Evolutionary conservation across 2,888 invertebrate genomes (phyloP).

Genomic region (Octonoba sinensis): DNA sequence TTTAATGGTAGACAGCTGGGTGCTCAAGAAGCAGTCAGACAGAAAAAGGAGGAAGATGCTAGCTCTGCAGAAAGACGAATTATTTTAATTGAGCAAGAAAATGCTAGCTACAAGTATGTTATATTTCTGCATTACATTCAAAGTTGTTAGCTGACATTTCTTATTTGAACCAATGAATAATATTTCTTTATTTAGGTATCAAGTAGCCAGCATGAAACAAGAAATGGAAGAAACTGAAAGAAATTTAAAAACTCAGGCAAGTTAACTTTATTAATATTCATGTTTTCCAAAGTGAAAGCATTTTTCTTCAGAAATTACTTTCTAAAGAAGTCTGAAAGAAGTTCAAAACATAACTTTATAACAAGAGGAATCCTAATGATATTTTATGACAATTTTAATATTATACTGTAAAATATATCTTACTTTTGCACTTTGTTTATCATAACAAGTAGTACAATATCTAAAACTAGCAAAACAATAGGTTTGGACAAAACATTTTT

Average conservation of each 20-base stretch:
- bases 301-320: not conserved
- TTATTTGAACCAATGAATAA: too few species aligned
- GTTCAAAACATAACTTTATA: too few species aligned
- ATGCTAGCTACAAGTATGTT: slow-evolving; percentile 65
- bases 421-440: too few species aligned
- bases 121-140: too few species aligned
- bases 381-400: too few species aligned
- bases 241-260: slow-evolving; percentile 75
- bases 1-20: slow-evolving; percentile 77
- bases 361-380: too few species aligned
- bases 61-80: slow-evolving; percentile 64
- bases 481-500: too few species aligned
- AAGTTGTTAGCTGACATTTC: too few species aligned
- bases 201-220: slow-evolving; percentile 80
- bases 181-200: slow-evolving; percentile 68
- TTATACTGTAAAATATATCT: too few species aligned
- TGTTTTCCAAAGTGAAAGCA: not conserved
- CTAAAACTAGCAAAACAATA: too few species aligned
- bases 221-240: slow-evolving; percentile 90
- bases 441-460: too few species aligned
- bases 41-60: slow-evolving; percentile 69
- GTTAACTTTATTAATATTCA: not conserved
- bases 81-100: slow-evolving; percentile 66
- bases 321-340: too few species aligned
- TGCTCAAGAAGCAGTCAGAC: slow-evolving; percentile 71